Evolutionary conservation across 92 coral and sea anemone species (phyloP).

Genomic region (Palythoa grandis): DNA sequence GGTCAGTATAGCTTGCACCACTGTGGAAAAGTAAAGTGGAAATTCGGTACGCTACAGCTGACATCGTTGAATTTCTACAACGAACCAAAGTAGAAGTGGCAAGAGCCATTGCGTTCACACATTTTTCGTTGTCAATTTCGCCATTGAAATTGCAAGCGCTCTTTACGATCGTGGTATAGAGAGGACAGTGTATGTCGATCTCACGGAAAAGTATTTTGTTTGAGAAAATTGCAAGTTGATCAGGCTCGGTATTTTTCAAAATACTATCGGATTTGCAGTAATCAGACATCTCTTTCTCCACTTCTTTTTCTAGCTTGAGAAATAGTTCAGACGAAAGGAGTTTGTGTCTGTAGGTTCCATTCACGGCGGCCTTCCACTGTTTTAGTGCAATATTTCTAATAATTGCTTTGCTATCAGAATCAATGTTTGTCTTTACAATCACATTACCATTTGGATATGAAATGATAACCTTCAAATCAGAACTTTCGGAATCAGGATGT

Average conservation of each 20-base stretch:
- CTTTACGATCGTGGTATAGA: slow-evolving; percentile 5
- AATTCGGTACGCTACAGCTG: slow-evolving; percentile 52
- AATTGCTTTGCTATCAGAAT: not conserved
- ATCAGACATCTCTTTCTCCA: slow-evolving; percentile 28
- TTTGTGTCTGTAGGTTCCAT: slow-evolving; percentile 35
- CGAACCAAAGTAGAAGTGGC: slow-evolving; percentile 57
- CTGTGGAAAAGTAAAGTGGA: slow-evolving; percentile 63
- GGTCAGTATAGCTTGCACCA: slow-evolving; percentile 52
- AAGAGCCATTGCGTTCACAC: slow-evolving; percentile 48
- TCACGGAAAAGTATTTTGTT: slow-evolving; percentile 29
- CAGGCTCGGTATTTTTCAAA: slow-evolving; percentile 52
- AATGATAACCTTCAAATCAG: not conserved
- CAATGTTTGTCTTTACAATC: slow-evolving; percentile 12
- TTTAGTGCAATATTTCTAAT: slow-evolving; percentile 9
- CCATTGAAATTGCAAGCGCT: slow-evolving; percentile 37
- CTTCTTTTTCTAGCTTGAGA: slow-evolving; percentile 23
- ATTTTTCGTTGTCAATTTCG: slow-evolving; percentile 11
- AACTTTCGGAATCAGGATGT: not conserved
- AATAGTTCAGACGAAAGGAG: slow-evolving; percentile 43
- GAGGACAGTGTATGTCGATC: slow-evolving; percentile 18
- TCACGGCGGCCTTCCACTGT: slow-evolving; percentile 41
- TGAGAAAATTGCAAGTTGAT: slow-evolving; percentile 61
- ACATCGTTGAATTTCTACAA: slow-evolving; percentile 59
- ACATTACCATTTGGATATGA: slow-evolving; percentile 36
- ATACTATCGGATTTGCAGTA: slow-evolving; percentile 53